These are phyloP conservation scores for Maniola hyperantus DNA, from an alignment of 2,888 invertebrate genomes.

Conservation along the genomic window DNA sequence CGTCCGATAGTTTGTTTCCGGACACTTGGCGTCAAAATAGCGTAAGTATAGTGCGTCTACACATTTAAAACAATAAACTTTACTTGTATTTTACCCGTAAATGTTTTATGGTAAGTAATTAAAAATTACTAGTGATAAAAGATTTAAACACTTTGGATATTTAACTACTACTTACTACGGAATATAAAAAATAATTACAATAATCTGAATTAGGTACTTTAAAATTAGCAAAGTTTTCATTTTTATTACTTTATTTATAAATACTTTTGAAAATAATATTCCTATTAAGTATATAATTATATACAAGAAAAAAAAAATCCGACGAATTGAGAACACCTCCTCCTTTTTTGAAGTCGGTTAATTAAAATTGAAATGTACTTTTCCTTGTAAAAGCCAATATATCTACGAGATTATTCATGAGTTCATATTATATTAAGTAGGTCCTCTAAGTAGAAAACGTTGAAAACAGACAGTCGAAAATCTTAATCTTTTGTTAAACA, in stretches of 20 bases:
- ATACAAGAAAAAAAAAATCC: too few species aligned
- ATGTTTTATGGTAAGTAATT: too few species aligned
- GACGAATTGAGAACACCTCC: too few species aligned
- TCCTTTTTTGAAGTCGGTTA: too few species aligned
- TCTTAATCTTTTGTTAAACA: not conserved
- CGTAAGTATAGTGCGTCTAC: too few species aligned
- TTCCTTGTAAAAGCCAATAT: not conserved
- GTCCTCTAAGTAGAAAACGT: not conserved
- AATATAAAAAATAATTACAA: not conserved
- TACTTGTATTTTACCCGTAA: too few species aligned
- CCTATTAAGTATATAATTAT: too few species aligned
- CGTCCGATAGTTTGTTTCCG: too few species aligned
- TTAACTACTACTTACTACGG: too few species aligned
- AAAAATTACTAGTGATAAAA: not conserved
- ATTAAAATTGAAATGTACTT: not conserved
- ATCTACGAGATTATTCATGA: not conserved
- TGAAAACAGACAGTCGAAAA: not conserved
- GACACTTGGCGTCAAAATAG: too few species aligned
- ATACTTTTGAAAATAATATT: conserved; percentile 1
- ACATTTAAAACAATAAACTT: too few species aligned
- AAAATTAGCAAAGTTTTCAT: not conserved
- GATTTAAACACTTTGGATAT: conserved; percentile 4
- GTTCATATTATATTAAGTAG: not conserved
- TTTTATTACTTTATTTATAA: not conserved
- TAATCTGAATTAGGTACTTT: not conserved